phyloP scores from a whole-genome alignment of 2,888 invertebrate genomes.

The Pecten maximus region DNA sequence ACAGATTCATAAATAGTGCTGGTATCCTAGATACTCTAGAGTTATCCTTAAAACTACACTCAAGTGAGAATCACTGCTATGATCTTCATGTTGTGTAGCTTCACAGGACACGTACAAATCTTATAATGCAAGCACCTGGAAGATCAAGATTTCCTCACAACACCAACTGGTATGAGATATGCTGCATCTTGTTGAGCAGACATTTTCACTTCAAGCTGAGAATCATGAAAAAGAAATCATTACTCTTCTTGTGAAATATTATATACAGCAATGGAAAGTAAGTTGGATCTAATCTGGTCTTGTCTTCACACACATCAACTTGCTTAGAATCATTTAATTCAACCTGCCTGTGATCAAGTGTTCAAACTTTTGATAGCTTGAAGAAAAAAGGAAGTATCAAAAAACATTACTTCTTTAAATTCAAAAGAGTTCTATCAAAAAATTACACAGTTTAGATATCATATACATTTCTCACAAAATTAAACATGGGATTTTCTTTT shows the following conservation, averaged over 20 bases:
- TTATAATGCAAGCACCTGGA: slow-evolving; percentile 12
- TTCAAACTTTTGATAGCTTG: no score
- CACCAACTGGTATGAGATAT: background rate
- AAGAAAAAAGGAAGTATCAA: no score
- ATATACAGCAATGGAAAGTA: no score
- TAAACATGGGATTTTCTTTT: no score
- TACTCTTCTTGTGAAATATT: background rate
- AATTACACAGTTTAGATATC: background rate
- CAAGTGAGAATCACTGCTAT: background rate
- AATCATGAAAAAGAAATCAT: background rate
- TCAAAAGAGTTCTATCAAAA: background rate
- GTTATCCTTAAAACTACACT: background rate
- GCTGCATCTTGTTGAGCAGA: background rate
- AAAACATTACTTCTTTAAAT: background rate
- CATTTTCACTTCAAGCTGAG: background rate
- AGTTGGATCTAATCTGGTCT: no score
- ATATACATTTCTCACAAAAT: no score
- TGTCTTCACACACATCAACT: no score
- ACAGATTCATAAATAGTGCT: background rate
- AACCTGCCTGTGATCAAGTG: no score
- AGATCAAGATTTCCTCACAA: background rate
- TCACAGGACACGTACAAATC: background rate
- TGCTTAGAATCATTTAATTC: no score
- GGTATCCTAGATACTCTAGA: background rate
- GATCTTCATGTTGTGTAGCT: background rate